Percentiles rank a stretch among this genome's conserved stretches.
phyloP scores from a whole-genome alignment of 2,888 invertebrate genomes.

The Aelia acuminata region DNA sequence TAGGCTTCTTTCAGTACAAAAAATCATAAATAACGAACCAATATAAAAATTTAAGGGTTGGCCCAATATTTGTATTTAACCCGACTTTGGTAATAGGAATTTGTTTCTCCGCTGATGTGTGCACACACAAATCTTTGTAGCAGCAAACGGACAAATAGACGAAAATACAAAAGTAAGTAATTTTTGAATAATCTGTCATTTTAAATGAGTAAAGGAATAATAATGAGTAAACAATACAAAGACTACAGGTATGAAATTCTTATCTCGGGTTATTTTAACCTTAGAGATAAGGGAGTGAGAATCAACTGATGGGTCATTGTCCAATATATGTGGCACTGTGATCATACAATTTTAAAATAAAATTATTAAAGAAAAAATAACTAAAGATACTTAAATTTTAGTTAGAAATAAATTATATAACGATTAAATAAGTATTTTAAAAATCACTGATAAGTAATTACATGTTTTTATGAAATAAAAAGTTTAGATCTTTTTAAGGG shows the following conservation, averaged over 20 bases:
- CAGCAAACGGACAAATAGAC: constrained; percentile 65
- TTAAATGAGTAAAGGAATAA: constrained; percentile 62
- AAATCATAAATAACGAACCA: constrained; percentile 76
- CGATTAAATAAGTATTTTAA: background rate
- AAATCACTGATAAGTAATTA: no score
- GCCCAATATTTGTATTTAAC: constrained; percentile 78
- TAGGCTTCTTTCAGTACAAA: background rate
- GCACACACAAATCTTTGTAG: constrained; percentile 66
- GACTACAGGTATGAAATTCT: background rate
- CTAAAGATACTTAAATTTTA: background rate
- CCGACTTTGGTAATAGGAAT: constrained; percentile 81
- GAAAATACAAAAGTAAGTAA: constrained; percentile 65
- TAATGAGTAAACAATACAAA: background rate
- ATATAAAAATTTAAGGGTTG: constrained; percentile 87
- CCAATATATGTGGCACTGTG: background rate
- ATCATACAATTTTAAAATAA: background rate
- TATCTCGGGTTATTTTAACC: background rate
- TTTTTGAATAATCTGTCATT: constrained; percentile 65
- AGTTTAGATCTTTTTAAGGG: no score
- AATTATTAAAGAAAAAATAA: background rate
- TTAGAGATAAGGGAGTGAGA: background rate
- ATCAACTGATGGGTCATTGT: background rate
- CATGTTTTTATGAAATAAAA: no score
- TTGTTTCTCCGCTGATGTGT: constrained; percentile 72
- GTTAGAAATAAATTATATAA: background rate